Conservation (phyloP, 2,888 invertebrate species). For the Eretmocerus hayati region DNA sequence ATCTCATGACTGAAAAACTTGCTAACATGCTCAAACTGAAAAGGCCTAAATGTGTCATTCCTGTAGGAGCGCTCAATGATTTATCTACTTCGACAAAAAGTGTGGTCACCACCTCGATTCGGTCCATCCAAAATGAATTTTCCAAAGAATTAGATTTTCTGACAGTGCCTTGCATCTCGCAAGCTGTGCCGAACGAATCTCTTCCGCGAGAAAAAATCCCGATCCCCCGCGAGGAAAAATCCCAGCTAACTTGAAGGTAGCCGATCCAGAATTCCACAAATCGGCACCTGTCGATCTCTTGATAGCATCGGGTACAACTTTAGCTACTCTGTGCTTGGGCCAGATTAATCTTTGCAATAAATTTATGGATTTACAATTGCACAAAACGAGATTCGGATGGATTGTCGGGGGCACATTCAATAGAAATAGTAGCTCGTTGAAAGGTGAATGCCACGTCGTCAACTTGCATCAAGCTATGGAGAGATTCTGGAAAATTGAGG, state of each 20-base stretch:
- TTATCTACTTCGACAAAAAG: neutral
- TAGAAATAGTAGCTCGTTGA: neutral
- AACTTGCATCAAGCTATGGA: neutral
- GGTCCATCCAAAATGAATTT: neutral
- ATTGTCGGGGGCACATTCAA: conserved; percentile 13
- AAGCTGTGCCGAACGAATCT: conserved; percentile 4
- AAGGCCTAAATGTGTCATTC: neutral
- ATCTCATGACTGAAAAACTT: neutral
- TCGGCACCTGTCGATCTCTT: neutral
- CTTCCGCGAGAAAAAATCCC: conserved; percentile 11
- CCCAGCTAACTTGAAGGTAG: conserved; percentile 5
- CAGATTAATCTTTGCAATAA: neutral
- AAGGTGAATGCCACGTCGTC: neutral
- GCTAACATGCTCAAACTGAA: neutral
- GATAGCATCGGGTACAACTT: neutral
- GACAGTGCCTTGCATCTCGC: conserved; percentile 1
- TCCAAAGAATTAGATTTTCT: neutral
- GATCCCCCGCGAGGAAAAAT: conserved; percentile 11
- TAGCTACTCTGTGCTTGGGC: neutral
- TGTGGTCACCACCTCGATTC: neutral
- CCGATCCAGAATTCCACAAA: neutral
- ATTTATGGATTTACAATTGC: conserved; percentile 10
- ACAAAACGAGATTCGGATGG: conserved; percentile 25
- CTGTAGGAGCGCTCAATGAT: neutral
- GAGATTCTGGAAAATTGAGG: neutral